Evolutionary conservation across 2,888 invertebrate genomes (phyloP).

Genomic region (Stegana nigrithorax): DNA sequence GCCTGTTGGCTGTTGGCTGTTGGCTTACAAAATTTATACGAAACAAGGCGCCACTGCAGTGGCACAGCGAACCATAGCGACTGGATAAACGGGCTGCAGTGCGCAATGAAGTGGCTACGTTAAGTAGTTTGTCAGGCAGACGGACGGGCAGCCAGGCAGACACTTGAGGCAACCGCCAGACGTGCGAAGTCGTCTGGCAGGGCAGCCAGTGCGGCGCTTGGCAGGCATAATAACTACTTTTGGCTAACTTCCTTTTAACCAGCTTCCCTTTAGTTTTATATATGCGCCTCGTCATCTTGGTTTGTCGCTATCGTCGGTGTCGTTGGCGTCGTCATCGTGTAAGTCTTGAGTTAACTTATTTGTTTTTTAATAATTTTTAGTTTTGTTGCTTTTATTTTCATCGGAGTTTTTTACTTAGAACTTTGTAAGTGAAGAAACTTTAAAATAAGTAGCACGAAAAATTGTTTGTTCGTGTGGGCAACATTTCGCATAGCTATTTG

Average conservation of each 20-base stretch:
- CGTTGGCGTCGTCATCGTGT: no score
- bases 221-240: not conserved
- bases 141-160: not conserved
- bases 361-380: slow-evolving; percentile 1
- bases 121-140: no score
- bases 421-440: slow-evolving; percentile 14
- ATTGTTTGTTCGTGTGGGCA: slow-evolving; percentile 9
- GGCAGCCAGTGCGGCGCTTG: not conserved
- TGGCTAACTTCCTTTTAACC: slow-evolving; percentile 6
- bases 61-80: not conserved
- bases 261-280: not conserved
- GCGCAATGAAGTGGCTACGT: not conserved
- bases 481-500: slow-evolving; percentile 3
- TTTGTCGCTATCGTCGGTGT: not conserved
- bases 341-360: no score
- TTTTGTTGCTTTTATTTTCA: slow-evolving; percentile 12
- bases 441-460: slow-evolving; percentile 15
- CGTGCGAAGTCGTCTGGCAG: not conserved
- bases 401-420: slow-evolving; percentile 16
- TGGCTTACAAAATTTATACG: slow-evolving; percentile 8
- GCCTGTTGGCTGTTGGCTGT: not conserved
- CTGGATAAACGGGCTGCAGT: not conserved
- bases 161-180: not conserved
- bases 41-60: not conserved
- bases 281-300: not conserved